phyloP scores from a whole-genome alignment of 1,140 invertebrate species.

The Nasonia vitripennis region DNA sequence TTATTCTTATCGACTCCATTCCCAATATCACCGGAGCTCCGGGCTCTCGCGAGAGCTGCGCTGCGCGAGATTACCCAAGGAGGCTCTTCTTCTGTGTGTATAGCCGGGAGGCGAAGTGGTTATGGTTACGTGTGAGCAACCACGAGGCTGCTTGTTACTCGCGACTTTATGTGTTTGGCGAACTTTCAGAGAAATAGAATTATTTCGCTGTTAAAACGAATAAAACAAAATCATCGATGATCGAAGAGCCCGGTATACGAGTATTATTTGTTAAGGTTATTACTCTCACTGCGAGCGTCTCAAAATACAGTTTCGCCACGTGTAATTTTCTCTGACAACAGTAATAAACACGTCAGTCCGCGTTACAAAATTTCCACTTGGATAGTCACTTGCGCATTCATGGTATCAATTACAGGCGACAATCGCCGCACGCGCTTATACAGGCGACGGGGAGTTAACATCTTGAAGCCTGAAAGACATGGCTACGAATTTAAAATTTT shows the following conservation, averaged over 20 bases:
- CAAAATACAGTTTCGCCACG: neutral
- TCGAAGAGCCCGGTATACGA: no score
- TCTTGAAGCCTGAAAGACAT: neutral
- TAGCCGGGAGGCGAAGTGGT: neutral
- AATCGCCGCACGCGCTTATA: neutral
- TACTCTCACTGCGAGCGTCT: neutral
- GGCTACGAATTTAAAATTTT: no score
- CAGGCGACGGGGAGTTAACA: neutral
- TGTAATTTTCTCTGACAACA: slow-evolving; percentile 2
- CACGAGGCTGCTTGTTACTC: no score
- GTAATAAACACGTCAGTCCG: neutral
- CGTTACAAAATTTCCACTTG: slow-evolving; percentile 17
- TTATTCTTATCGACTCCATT: neutral
- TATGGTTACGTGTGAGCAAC: neutral
- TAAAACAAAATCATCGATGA: no score
- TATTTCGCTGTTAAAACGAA: no score
- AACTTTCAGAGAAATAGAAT: no score
- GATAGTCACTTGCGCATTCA: slow-evolving; percentile 5
- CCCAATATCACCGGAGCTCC: neutral
- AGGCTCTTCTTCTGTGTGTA: neutral
- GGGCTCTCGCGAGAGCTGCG: neutral
- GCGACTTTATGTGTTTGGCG: no score
- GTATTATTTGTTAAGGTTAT: no score
- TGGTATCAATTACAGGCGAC: neutral
- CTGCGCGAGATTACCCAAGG: neutral